Evolutionary conservation across 2,113 vertebrate species (phyloP), one percentile per base, ranked within the genome.

Genomic region (Pelecanus crispus): DNA sequence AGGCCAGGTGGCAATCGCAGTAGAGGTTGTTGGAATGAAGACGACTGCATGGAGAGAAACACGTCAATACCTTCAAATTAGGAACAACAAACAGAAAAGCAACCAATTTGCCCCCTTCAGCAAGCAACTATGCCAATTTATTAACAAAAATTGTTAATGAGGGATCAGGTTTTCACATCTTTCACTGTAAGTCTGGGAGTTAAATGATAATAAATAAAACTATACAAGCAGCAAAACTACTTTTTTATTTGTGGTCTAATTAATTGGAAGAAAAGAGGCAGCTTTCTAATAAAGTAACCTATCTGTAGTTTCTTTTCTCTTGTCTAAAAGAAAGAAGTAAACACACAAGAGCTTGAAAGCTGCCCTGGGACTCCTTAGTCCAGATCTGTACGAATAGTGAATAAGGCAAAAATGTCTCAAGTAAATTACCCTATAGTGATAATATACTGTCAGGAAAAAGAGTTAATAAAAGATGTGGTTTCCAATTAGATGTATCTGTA

Each of bases 1-100:
- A 99, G 92, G 99, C 99, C 96, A 99, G 98, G 90, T 99, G 98
- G 96, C 99, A 99, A 79, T 99, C 99, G 63, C 99, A 99, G 75
- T 98, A 98, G 86, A 99, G 98, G 98, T 99, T 99, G 98, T 99
- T 99, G 80, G 99, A 99, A 96, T 99, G 99, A n/a, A 99, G 99
- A 58, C 99, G 99, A 94, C 99, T 99, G 93, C 50, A 62, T 1
- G 63, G 90, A 55, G 90, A 28, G 8, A 81, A 81, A 85, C n/a
- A 82, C 0, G 4, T 44, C 75, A 55, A 84, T 20, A 50, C 21
- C 40, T 88, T 81, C 21, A 66, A 77, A 92, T 70, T 10, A 90
- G 38, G 19, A 66, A 67, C 56, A 32, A 25, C 13, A 8, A 50
- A 42, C 21, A 32, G 45, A 36, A 65, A 17, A 71, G 32, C 7